Base-by-base conservation (phyloP, 2,888 invertebrate species). In the Cataglyphis rosenhaueri region DNA sequence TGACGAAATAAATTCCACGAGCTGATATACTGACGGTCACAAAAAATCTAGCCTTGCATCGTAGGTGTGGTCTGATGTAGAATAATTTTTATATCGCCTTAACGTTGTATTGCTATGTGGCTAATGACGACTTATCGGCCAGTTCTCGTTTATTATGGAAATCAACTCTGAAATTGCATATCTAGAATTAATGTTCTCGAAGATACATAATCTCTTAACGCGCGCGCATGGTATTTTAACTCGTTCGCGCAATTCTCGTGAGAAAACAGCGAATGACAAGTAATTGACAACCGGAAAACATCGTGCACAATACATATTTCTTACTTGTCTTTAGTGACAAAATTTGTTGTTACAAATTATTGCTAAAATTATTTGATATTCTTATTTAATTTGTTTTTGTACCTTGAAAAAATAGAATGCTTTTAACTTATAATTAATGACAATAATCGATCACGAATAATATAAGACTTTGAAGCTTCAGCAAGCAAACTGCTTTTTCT, bases 21-120 rank as follows among this genome's bases (percentile, higher is more conserved):
- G 84, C 84, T 73, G 81, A 84, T 81, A 82, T 61, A 83, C 35
- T 61, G 65, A 59, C 55, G 48, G 48, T 25, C 21, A 87, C 91
- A 93, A 91, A 90, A 90, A 91, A 92, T 92, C 91, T 92, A 85
- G 89, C 92, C 92, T 93, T 91, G 92, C 85, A 75, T 82, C 78
- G 89, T 89, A 91, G 92, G 93, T 92, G 93, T 92, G 92, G 92
- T 92, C 86, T 86, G 57, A 81, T 44, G 55, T 76, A 85, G 70
- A 70, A 84, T 84, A 81, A 86, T 88, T 87, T 89, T 88, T 87
- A 84, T 76, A 44, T 18, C 41, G 75, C 55, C 78, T 74, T 84
- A 68, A 59, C 68, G 73, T 84, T 81, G 65, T 73, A 48, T 74
- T 71, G 75, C 71, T 41, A 83, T 87, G 84, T 75, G 74, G 68